Base-by-base conservation (phyloP, 1,140 invertebrate genomes). In the Samia ricini region DNA sequence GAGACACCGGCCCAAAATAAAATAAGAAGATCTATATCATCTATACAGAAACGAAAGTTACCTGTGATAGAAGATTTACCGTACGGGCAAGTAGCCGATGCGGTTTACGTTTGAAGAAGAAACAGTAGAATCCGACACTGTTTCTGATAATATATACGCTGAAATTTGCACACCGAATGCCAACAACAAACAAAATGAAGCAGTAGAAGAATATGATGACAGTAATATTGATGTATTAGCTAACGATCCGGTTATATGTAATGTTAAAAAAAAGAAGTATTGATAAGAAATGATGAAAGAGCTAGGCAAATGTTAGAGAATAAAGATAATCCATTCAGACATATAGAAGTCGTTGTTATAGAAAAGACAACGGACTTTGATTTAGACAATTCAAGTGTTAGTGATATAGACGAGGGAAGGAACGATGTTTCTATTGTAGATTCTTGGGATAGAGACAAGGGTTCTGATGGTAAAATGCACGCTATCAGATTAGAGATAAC, bases 101-200 rank as follows among this genome's bases (percentile, higher is more conserved):
- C 90, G 12, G 88, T 91, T 2, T 60, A 83, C 24, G 64, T 79
- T n/a, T 2, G 80, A 83, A 69, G 88, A 89, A 57, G 90, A 91
- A 66, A 82, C 80, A 56, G 67, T 80, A 36, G 87, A 91, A 61
- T 85, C 83, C 4, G 91, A 93, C 72, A 78, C 89, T 4, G 83
- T 77, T 68, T 92, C 92, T 56, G 92, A 93, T 63, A 93, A 93
- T 62, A 93, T 93, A 65, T 93, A 93, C 69, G 92, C 92, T 48
- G 92, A 93, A 69, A 93, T 93, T 36, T 93, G 92, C 69, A 84
- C 91, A 49, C 88, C 89, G 0, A 87, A 81, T 60, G 77, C 63
- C 33, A 81, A 81, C 58, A 89, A 83, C 71, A 70, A 68, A 10
- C 79, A 64, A 61, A 84, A 88, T 49, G 83, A 88, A 42, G n/a